Evolutionary conservation across 2,797 vertebrate species (phyloP).

Genomic region (Nannoperca australis): DNA sequence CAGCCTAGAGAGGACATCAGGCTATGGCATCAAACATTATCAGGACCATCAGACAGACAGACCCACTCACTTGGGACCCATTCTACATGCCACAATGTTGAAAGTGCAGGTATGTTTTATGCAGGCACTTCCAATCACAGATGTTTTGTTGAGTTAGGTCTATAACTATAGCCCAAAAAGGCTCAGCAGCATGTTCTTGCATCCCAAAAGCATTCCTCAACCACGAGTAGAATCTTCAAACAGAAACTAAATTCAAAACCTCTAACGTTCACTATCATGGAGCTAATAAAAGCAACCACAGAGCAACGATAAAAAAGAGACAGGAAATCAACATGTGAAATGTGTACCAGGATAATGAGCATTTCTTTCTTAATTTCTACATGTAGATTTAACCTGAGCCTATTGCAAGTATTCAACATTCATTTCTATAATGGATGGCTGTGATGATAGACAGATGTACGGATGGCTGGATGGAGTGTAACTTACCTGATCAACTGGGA

Average conservation of each 20-base stretch:
- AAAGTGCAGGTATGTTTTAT: neutral
- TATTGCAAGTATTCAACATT: neutral
- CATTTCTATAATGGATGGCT: neutral
- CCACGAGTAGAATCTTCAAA: constrained; percentile 30
- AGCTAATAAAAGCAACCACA: constrained; percentile 2
- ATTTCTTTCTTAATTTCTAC: neutral
- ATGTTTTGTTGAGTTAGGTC: neutral
- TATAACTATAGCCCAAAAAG: neutral
- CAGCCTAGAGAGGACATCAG: neutral
- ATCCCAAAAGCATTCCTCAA: constrained; percentile 41
- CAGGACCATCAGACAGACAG: neutral
- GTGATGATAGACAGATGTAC: constrained; percentile 21
- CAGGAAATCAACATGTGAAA: neutral
- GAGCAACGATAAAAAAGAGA: neutral
- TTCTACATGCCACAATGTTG: neutral
- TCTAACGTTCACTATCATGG: constrained; percentile 1
- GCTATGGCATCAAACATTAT: neutral
- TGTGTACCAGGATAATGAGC: neutral
- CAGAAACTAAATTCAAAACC: neutral
- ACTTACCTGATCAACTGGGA: constrained; percentile 63
- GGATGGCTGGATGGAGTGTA: constrained; percentile 18
- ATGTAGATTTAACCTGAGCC: neutral
- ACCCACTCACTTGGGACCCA: neutral
- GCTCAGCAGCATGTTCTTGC: neutral
- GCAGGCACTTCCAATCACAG: neutral